Percentiles rank a stretch among this genome's conserved stretches.
Conservation (phyloP, 2,113 vertebrate species). For the Menidia beryllina region DNA sequence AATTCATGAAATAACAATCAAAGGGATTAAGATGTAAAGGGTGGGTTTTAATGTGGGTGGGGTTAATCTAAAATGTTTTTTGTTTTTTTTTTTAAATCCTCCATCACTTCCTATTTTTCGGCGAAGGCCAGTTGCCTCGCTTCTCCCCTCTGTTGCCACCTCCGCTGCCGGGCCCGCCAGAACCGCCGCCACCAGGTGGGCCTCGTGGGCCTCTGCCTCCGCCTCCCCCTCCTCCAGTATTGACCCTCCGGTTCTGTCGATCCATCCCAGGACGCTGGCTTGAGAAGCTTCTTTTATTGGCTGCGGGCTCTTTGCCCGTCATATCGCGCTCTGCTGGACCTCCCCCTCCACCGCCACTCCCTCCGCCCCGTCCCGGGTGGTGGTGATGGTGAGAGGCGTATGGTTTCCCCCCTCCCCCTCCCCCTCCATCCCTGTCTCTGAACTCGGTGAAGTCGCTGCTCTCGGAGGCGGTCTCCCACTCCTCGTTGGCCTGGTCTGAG, state of each 20-base stretch:
- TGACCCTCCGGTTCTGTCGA: conserved; percentile 88
- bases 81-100: too few relatives aligned
- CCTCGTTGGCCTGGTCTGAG: conserved; percentile 94
- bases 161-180: conserved; percentile 75
- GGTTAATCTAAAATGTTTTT: conserved; percentile 72
- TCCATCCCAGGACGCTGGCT: conserved; percentile 94
- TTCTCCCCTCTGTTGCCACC: conserved; percentile 82
- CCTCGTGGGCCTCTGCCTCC: conserved; percentile 80
- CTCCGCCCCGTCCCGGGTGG: conserved; percentile 75
- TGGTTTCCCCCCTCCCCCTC: conserved; percentile 62
- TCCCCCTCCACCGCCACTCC: conserved; percentile 71
- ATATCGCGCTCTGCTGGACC: conserved; percentile 80
- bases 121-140: conserved; percentile 91
- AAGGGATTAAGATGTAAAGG: conserved; percentile 50
- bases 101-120: conserved; percentile 89
- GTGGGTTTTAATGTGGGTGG: conserved; percentile 49
- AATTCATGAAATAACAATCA: conserved; percentile 59
- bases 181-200: conserved; percentile 74
- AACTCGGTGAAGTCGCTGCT: conserved; percentile 95
- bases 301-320: conserved; percentile 75
- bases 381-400: conserved; percentile 79
- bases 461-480: conserved; percentile 94
- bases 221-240: conserved; percentile 80
- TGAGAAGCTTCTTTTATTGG: conserved; percentile 92
- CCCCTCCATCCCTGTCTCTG: conserved; percentile 82